Conservation (phyloP, 2,888 invertebrate genomes). For the Latheticus oryzae region DNA sequence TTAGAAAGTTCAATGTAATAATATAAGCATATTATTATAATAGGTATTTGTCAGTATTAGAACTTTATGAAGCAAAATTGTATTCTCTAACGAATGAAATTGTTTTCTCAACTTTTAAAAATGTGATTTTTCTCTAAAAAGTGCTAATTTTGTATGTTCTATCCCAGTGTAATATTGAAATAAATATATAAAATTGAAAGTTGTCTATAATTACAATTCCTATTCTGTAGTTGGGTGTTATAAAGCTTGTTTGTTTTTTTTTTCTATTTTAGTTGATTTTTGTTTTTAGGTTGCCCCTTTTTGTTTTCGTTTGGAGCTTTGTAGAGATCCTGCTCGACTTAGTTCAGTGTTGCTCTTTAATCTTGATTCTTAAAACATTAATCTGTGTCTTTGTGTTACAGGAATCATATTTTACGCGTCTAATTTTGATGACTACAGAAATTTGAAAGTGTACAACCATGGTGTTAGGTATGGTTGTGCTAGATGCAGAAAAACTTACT, state of each 20-base stretch:
- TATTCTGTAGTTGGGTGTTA: slow-evolving; percentile 17
- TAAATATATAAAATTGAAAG: too few relatives aligned
- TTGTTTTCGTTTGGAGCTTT: slow-evolving; percentile 36
- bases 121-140: too few relatives aligned
- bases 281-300: slow-evolving; percentile 33
- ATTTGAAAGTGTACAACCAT: slow-evolving; percentile 58
- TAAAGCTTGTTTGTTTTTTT: slow-evolving; percentile 18
- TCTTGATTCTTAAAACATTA: slow-evolving; percentile 12
- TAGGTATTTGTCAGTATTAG: too few relatives aligned
- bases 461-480: slow-evolving; percentile 60
- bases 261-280: slow-evolving; percentile 24
- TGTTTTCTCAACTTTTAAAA: too few relatives aligned
- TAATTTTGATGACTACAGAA: slow-evolving; percentile 60
- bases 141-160: too few relatives aligned
- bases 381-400: slow-evolving; percentile 52
- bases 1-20: too few relatives aligned
- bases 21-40: too few relatives aligned
- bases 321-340: slow-evolving; percentile 28
- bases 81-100: too few relatives aligned
- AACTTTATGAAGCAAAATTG: too few relatives aligned
- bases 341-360: slow-evolving; percentile 37
- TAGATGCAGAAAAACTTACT: slow-evolving; percentile 61
- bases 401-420: slow-evolving; percentile 59
- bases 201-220: slow-evolving; percentile 1
- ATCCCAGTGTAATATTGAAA: too few relatives aligned